Percentiles rank a stretch among this genome's conserved stretches.
These are phyloP conservation scores for Gymnosoma rotundatum DNA, from an alignment of 2,888 invertebrate species.

Conservation along the genomic window DNA sequence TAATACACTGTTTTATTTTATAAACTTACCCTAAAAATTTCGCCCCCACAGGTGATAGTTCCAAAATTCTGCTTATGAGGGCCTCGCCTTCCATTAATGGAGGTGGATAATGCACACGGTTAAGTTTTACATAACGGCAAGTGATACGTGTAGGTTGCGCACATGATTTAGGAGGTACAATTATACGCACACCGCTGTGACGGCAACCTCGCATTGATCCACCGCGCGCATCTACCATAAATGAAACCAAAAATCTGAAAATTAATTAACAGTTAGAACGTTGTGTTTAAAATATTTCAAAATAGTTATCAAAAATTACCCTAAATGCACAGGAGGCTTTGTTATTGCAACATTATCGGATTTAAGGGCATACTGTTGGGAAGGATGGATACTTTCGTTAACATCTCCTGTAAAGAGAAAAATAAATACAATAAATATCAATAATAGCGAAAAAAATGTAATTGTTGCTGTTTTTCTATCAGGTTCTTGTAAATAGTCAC, in stretches of 20 bases:
- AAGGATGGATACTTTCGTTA: constrained; percentile 73
- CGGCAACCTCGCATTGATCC: constrained; percentile 99
- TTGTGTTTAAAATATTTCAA: background rate
- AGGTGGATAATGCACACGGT: constrained; percentile 89
- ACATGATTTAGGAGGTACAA: constrained; percentile 97
- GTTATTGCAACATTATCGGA: constrained; percentile 86
- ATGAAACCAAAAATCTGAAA: constrained; percentile 96
- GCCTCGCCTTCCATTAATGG: constrained; percentile 99
- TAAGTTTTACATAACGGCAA: constrained; percentile 92
- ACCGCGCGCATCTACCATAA: constrained; percentile 99
- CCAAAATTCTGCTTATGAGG: constrained; percentile 95
- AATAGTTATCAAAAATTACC: constrained; percentile 82
- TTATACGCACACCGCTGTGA: constrained; percentile 97
- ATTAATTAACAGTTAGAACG: background rate
- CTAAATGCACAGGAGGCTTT: constrained; percentile 86
- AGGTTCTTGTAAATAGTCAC: too few species aligned
- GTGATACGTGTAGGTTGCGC: constrained; percentile 98
- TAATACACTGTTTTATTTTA: background rate
- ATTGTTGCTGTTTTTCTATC: too few species aligned
- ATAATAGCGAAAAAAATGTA: too few species aligned
- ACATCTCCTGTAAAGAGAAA: constrained; percentile 44
- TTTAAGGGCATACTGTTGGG: constrained; percentile 79
- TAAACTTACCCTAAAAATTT: constrained; percentile 94
- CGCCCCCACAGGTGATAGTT: constrained; percentile 97
- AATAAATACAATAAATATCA: too few species aligned